phyloP scores from a whole-genome alignment of 2,113 vertebrate species.

The Cephalopholis sonnerati region DNA sequence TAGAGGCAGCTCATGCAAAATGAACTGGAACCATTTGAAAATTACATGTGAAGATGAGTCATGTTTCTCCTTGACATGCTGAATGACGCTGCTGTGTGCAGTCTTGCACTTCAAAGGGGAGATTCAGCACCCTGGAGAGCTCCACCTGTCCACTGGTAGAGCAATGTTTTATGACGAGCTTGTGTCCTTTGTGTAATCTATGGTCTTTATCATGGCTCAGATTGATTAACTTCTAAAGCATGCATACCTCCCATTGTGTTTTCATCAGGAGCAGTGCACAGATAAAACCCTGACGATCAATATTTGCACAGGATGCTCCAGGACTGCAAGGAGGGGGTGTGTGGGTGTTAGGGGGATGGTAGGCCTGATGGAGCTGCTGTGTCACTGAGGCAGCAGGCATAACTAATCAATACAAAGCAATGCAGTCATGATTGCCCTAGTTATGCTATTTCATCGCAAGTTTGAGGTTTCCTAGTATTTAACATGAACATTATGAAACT shows the following conservation, averaged over 20 bases:
- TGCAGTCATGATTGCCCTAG: constrained; percentile 27
- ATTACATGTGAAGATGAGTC: constrained; percentile 17
- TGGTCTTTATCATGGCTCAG: background rate
- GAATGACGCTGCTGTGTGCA: constrained; percentile 5
- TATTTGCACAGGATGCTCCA: constrained; percentile 59
- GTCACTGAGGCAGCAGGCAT: constrained; percentile 61
- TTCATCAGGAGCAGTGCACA: constrained; percentile 25
- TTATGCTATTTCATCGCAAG: background rate
- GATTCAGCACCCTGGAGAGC: constrained; percentile 47
- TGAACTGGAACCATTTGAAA: background rate
- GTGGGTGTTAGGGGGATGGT: constrained; percentile 35
- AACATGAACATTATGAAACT: background rate
- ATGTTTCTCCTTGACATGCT: constrained; percentile 16
- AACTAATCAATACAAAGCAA: constrained; percentile 59
- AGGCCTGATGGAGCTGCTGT: constrained; percentile 62
- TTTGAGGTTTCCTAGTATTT: background rate
- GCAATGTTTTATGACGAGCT: background rate
- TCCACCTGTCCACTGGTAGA: constrained; percentile 40
- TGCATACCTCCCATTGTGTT: constrained; percentile 18
- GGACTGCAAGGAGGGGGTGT: background rate
- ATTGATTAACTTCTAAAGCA: constrained; percentile 20
- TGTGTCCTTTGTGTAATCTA: background rate
- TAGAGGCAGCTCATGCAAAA: background rate
- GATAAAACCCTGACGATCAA: constrained; percentile 46
- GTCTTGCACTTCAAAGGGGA: constrained; percentile 24